Percentiles rank a stretch among this genome's conserved stretches.
These are phyloP conservation scores for Gymnarchus niloticus DNA, from an alignment of 2,113 vertebrate genomes.

Conservation along the genomic window DNA sequence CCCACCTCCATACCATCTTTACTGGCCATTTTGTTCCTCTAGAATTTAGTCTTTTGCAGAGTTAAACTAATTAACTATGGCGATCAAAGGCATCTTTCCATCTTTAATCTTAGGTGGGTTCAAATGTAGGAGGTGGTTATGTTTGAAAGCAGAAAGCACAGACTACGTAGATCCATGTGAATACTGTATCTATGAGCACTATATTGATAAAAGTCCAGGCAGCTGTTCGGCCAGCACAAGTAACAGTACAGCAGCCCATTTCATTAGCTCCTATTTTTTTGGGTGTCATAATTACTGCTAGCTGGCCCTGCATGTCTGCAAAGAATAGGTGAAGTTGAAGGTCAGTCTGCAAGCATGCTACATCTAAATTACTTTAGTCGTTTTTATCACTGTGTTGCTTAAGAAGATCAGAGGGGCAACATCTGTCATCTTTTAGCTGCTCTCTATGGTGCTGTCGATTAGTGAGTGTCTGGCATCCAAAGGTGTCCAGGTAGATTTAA, in stretches of 20 bases:
- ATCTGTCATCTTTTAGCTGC: not conserved
- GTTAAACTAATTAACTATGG: not conserved
- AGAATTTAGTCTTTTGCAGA: not conserved
- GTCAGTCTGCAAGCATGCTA: not conserved
- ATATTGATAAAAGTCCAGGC: no score
- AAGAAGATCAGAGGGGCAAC: not conserved
- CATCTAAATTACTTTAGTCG: not conserved
- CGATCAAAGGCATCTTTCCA: not conserved
- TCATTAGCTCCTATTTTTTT: no score
- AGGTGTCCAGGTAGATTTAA: not conserved
- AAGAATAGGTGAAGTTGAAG: not conserved
- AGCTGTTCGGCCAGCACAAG: no score
- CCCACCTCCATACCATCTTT: not conserved
- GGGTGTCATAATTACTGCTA: not conserved
- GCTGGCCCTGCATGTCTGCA: not conserved
- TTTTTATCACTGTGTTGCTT: constrained; percentile 5
- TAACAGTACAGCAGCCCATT: no score
- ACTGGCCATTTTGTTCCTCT: not conserved
- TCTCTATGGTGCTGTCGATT: not conserved
- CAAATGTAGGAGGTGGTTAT: not conserved
- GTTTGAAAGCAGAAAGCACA: not conserved
- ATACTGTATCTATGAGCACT: no score
- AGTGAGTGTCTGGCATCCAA: not conserved
- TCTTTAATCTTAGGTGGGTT: no score
- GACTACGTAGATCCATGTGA: not conserved